Base-by-base conservation (phyloP, 2,113 vertebrate species). In the Rhea pennata region DNA sequence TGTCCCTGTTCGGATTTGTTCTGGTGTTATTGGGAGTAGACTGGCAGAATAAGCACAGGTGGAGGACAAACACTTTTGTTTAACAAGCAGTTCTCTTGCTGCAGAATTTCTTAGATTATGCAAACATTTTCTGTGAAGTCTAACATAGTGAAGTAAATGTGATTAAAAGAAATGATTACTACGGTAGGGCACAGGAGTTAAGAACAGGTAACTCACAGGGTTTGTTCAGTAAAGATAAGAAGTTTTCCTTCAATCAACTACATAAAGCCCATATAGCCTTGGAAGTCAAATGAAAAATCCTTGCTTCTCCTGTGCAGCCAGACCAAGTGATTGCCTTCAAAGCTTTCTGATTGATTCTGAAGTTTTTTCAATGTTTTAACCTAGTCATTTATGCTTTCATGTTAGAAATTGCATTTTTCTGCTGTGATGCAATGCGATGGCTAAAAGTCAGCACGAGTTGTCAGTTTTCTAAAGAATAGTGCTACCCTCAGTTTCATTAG, bases 51-150 rank as follows among this genome's bases (percentile, higher is more conserved):
- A 85, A 85, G 46, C 59, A 59, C 23, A 91, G 58, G 26, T 56
- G 95, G 61, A 96, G 86, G 95, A 90, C 61, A 94, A 95, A 90
- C 66, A 84, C 61, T 19, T 78, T 90, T 88, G 48, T 95, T 93
- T 90, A 93, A 93, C 44, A 62, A 78, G 65, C n/a, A 44, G 19
- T 88, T 83, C 67, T 29, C 59, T 87, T 84, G 22, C 64, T 89
- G 59, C n/a, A 79, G 74, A 91, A 82, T 51, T 82, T 95, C 69
- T 87, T 73, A 87, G 58, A 77, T 79, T 92, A 59, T 64, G 80
- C 91, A 94, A 91, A 93, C 81, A 80, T 92, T 79, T 95, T 89
- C 58, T 89, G 15, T 88, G 83, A 88, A 88, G 51, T 65, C 39
- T 81, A 80, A 82, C 48, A 75, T 79, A 61, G 86, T 91, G 77